Conservation (phyloP, 2,797 vertebrate species). For the Acanthopagrus latus region DNA sequence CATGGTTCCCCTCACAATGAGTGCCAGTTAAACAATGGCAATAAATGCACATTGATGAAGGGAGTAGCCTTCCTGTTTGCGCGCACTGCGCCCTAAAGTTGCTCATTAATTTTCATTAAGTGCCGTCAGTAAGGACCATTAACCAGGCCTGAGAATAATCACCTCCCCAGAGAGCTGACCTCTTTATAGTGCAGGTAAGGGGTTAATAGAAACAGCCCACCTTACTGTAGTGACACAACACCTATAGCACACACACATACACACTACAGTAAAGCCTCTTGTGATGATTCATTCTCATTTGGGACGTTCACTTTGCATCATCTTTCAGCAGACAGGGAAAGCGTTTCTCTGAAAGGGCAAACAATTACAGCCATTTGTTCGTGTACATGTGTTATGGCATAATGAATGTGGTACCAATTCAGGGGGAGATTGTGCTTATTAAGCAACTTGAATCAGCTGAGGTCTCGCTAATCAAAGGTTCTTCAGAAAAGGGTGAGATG, state of each 20-base stretch:
- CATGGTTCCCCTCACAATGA: constrained; percentile 27
- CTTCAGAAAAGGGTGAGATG: constrained; percentile 33
- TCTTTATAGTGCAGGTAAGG: constrained; percentile 74
- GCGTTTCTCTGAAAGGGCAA: constrained; percentile 42
- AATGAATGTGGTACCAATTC: constrained; percentile 33
- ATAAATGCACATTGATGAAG: constrained; percentile 58
- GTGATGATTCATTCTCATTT: constrained; percentile 60
- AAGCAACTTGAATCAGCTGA: constrained; percentile 42
- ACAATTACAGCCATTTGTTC: constrained; percentile 50
- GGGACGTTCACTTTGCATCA: constrained; percentile 40
- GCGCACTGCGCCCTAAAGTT: constrained; percentile 48
- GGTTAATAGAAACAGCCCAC: constrained; percentile 84
- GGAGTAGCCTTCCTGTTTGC: constrained; percentile 62
- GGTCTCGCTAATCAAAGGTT: constrained; percentile 51
- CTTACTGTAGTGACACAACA: constrained; percentile 65
- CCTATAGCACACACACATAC: constrained; percentile 17
- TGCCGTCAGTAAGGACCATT: constrained; percentile 83
- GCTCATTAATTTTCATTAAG: constrained; percentile 82
- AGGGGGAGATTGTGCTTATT: constrained; percentile 40
- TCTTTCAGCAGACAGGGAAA: constrained; percentile 13
- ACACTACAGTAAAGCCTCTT: constrained; percentile 6
- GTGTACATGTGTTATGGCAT: constrained; percentile 39
- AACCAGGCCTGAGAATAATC: constrained; percentile 81
- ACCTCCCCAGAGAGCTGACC: constrained; percentile 75
- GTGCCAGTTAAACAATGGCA: constrained; percentile 51